Evolutionary conservation across 2,113 vertebrate species (phyloP), one percentile per base, ranked within the genome.

Genomic region (Oryzias curvinotus): DNA sequence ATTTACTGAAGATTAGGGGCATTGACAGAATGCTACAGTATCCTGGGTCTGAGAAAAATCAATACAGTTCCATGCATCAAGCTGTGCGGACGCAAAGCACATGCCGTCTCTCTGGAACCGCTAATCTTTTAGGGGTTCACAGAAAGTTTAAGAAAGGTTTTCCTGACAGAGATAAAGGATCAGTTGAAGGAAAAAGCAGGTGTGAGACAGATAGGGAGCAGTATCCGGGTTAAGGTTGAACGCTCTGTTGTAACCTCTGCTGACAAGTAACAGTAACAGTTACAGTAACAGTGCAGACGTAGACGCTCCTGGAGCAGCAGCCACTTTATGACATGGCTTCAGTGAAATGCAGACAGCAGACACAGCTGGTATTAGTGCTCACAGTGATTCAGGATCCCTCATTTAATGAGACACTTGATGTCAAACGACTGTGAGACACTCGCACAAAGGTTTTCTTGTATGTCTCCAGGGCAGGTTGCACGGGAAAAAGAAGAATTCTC

Each of bases 161-260:
- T 43, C 48, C 25, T 65, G 65, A 41, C 51, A 45, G 16, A 16
- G 5, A 14, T 5, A 17, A 45, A 45, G 6, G 44, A 45, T 16
- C 17, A 6, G 16, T 5, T 45, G 17, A 47, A 47, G 16, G 2
- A 8, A 47, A 18, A 47, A 8, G 48, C 25, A 14, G 49, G 18
- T 62, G 52, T 55, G 14, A 21, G 45, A 54, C 10, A 25, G 42
- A 42, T 45, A 28, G 2, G 19, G 28, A 42, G 42, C 5, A 57
- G 69, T 28, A 80, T 71, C 23, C 85, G 26, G 79, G 57, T 16
- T 25, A 82, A 81, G 85, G 85, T 69, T 48, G 52, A 87, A 79
- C 13, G 65, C 17, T 84, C 85, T 66, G 4, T 7, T 86, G 73
- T 89, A 83, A 90, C 88, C 84, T 53, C 7, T 4, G 26, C 49